A percentile compares a stretch with the other conserved stretches of the same genome.
phyloP scores from a whole-genome alignment of 2,888 invertebrate species.

The Sarcophaga rosellei region DNA sequence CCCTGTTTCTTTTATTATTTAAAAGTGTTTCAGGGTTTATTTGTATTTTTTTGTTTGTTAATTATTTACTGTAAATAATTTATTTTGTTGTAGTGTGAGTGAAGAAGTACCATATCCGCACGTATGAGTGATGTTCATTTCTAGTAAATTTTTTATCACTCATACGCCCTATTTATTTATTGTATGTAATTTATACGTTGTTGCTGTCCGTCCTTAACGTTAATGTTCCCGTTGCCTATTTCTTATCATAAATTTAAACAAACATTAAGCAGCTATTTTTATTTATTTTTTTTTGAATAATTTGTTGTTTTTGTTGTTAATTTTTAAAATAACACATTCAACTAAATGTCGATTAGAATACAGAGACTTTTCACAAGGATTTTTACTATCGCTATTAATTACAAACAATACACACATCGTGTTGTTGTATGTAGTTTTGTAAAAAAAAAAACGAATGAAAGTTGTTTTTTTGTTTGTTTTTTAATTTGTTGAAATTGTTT shows the following conservation, averaged over 20 bases:
- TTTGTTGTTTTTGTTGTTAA: not conserved
- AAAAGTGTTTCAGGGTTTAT: not conserved
- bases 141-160: conserved; percentile 16
- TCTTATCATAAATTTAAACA: not conserved
- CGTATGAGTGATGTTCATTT: conserved; percentile 47
- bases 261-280: not conserved
- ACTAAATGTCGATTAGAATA: conserved; percentile 11
- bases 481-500: conserved; percentile 36
- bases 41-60: conserved; percentile 15
- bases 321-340: conserved; percentile 10
- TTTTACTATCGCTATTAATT: conserved; percentile 56
- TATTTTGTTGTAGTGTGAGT: conserved; percentile 29
- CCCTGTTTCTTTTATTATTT: not conserved
- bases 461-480: conserved; percentile 57
- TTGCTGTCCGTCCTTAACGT: not conserved
- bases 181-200: not conserved
- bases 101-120: not conserved
- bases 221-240: not conserved
- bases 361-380: conserved; percentile 63
- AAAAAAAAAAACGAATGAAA: conserved; percentile 59
- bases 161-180: conserved; percentile 33
- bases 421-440: conserved; percentile 37
- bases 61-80: conserved; percentile 3
- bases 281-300: conserved; percentile 20
- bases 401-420: conserved; percentile 25